Base-by-base conservation (phyloP, 2,113 vertebrate species). In the Numida meleagris region DNA sequence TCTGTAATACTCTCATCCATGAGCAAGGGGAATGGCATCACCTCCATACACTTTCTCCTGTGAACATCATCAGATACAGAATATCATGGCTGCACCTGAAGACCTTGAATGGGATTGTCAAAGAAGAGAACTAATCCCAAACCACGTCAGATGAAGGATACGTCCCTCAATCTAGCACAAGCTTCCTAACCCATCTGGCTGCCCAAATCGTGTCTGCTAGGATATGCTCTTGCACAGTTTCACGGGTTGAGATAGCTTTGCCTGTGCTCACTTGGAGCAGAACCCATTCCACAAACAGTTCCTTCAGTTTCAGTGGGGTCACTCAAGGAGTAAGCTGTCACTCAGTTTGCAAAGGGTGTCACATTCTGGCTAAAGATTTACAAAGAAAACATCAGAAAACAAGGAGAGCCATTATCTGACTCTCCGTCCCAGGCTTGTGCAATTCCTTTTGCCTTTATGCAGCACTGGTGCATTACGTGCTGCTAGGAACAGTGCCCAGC, bases 351-450 rank as follows among this genome's bases (percentile, higher is more conserved):
- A 59, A 82, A 53, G 59, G 34, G 16, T 61, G 14, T 48, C 70
- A 81, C 42, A 58, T 13, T 24, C 9, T 84, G 81, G 57, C 67
- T 57, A 50, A 66, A 67, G 59, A 3, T 9, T 68, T 46, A 57
- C 23, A 84, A 88, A 71, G 74, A 80, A 94, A 91, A 80, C 48
- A 45, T 10, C 16, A 55, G 81, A 73, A 83, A 57, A 94, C 86
- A 90, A 76, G 25, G 33, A 82, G 34, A 72, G 40, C 15, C 21
- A 86, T 75, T 43, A 31, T 62, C 23, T 68, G 38, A 3, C 14
- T 40, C 36, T 68, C 29, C n/a, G 36, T 51, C 25, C 57, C 46
- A 59, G 15, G 16, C 24, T 84, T 86, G 51, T 58, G 83, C 76
- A 95, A 92, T 12, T 33, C 4, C 34, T 80, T 55, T 34, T 33